Base-by-base conservation (phyloP, 2,797 vertebrate genomes). In the Luscinia luscinia region DNA sequence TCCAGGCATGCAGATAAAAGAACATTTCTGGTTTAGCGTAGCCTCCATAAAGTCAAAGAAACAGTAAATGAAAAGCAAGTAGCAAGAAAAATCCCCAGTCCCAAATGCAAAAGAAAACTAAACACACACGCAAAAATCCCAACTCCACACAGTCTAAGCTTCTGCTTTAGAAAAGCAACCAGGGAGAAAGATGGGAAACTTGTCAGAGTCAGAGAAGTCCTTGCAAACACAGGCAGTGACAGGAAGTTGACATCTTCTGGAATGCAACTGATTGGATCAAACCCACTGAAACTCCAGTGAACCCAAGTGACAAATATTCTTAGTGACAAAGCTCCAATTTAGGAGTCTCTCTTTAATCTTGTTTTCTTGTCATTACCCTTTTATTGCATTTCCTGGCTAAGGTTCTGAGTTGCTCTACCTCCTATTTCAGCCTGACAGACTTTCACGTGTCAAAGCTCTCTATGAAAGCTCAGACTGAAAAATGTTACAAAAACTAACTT, bases 311-410 rank as follows among this genome's bases (percentile, higher is more conserved):
- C 91, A 95, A 88, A 81, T 48, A 87, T 83, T 76, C 76, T 86
- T 78, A 73, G 54, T 73, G 93, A 95, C 89, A 92, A 90, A 90
- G 83, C 45, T 94, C 62, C 83, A 84, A 90, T 95, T 95, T 73
- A 93, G 32, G 46, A 94, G 73, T 84, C 62, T 81, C 66, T 88
- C 67, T 94, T 91, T 94, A 72, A 82, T 90, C 85, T 76, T 87
- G 69, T 91, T 95, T 95, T 69, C 91, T 84, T 90, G 76, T 89
- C 86, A 69, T 84, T 82, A 79, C 80, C 75, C 62, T 54, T 78
- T 69, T 46, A 76, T 32, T 92, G 83, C 41, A 46, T 67, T 92
- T 84, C 36, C 64, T 62, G 54, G 64, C 43, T 68, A 48, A 84
- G 20, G 27, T 58, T 87, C 32, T 48, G 28, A 86, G 34, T 36